Conservation (phyloP, 2,888 invertebrate genomes). For the Cataglyphis rosenhaueri region DNA sequence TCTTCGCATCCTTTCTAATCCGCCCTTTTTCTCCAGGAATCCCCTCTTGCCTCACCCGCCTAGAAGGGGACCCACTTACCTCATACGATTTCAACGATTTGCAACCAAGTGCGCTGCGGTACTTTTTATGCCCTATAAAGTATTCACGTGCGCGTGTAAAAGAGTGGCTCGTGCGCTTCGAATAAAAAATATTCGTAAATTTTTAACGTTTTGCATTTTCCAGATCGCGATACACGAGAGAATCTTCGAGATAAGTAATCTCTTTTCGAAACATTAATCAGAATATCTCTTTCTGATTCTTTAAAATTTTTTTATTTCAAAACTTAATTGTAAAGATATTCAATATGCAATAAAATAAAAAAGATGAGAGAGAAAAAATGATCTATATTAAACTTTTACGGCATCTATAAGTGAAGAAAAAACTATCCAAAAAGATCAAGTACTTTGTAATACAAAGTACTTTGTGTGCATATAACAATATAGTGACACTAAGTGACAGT, state of each 20-base stretch:
- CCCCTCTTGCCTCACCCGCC: neutral
- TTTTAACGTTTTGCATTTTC: conserved; percentile 15
- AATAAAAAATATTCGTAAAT: conserved; percentile 22
- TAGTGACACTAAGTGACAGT: neutral
- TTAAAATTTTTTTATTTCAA: neutral
- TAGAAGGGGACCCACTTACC: neutral
- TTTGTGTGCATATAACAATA: neutral
- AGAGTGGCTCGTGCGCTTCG: neutral
- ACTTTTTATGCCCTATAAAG: conserved; percentile 28
- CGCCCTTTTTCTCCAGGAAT: conserved; percentile 41
- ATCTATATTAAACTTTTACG: neutral
- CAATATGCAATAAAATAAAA: neutral
- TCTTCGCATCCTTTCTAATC: conserved; percentile 53
- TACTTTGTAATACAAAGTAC: neutral
- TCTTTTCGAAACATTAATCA: neutral
- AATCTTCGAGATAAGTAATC: neutral
- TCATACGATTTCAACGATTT: conserved; percentile 10
- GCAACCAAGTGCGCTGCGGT: neutral
- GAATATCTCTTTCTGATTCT: neutral
- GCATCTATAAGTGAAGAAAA: neutral
- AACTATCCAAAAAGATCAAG: neutral
- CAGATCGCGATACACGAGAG: neutral
- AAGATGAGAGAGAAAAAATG: neutral
- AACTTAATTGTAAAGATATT: neutral
- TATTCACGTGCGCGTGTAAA: conserved; percentile 16